Base-by-base conservation (phyloP, 2,888 invertebrate species). In the Xestia c-nigrum region DNA sequence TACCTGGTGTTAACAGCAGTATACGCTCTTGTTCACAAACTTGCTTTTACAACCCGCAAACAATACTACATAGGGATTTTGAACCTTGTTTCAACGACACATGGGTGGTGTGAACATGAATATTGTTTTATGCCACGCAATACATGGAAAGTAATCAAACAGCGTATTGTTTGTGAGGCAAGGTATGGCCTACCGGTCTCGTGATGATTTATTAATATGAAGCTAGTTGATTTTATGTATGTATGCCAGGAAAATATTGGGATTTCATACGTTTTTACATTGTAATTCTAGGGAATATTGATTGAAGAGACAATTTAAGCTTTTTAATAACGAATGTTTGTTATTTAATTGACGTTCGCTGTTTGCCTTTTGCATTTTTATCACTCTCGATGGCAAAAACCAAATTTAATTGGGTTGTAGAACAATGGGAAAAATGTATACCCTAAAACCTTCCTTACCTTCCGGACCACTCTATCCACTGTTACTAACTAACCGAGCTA, bases 1-100 rank as follows among this genome's bases (percentile, higher is more conserved):
- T 76, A 85, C 71, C 78, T 73, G 74, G 85, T 87, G 88, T 87
- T 86, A 87, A 88, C 85, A 84, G 75, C 82, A 78, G 69, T 85
- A 66, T 73, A 81, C 73, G 82, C 63, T 78, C 70, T 40, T 69
- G 55, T 63, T 61, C 24, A 78, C 85, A 78, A 84, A 81, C 71
- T 55, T 75, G 72, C 14, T 43, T 7, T 55, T 24, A 38, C 70
- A 64, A 19, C 10, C 55, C 5, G 3, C 9, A 65, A 85, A 57
- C 67, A 50, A 16, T 6, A 38, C 14, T 12, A 24, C 12, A 31
- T 5, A 38, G 38, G 52, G 21, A 84, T 59, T 73, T 52, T 43
- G 46, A 79, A 69, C 79, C 65, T 67, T 84, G 31, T 3, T 0
- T 0, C 14, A 38, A 59, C 1, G 70, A 12, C 24, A 79, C 71